Base-by-base conservation (phyloP, 2,113 vertebrate genomes). In the Equus quagga region DNA sequence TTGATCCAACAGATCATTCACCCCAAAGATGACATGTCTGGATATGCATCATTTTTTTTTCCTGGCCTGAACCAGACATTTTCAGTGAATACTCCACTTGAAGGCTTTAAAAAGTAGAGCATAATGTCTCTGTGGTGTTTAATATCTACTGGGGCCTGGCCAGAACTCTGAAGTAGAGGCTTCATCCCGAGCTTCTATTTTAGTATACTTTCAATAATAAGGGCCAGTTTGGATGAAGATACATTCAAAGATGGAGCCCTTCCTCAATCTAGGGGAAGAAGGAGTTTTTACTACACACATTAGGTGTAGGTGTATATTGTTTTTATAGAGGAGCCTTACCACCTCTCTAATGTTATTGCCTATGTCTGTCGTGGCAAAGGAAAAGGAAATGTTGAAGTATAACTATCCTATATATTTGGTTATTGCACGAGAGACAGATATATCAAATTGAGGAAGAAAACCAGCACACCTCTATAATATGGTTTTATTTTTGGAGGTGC, bases 121-220 rank as follows among this genome's bases (percentile, higher is more conserved):
- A n/a, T 44, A 24, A 7, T 49, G 7, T 69, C 44, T 81, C 18
- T 54, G 0, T 23, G 54, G 28, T 49, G 5, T n/a, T 76, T 79
- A 56, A 21, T 88, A 49, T 60, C 56, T 90, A 19, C 33, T 28
- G n/a, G 49, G 60, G 51, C 12, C 51, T 75, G 46, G 36, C 14
- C 79, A 94, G 85, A 80, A 54, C 83, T 89, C 60, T 83, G 51
- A 96, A 93, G 65, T 24, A 44, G 18, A 54, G 69, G 18, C 28
- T 14, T 91, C 28, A 56, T 31, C 26, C 28, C 62, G 15, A 51
- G n/a, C 49, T 91, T 89, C 51, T 78, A 31, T 89, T 78, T 95
- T 65, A 28, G 17, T 82, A 54, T 19, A 85, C n/a, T 84, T 87
- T 73, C 82, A 92, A 87, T 82, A 82, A 36, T 31, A 46, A 90